Percentiles rank a stretch among this genome's conserved stretches.
Evolutionary conservation across 2,113 vertebrate genomes (phyloP).

Genomic region (Semicossyphus pulcher): DNA sequence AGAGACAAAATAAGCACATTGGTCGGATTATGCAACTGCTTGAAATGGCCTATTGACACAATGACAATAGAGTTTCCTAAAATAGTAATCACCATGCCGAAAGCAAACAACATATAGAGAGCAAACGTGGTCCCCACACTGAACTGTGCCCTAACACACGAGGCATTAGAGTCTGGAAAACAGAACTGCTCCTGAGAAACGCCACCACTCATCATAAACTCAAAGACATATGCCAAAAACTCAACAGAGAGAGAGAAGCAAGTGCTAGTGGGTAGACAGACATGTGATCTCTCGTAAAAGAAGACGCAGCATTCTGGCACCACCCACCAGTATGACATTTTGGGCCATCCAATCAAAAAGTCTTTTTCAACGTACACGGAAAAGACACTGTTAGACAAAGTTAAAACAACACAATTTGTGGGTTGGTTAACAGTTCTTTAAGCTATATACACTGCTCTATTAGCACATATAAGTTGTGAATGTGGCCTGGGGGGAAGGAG

Average conservation of each 20-base stretch:
- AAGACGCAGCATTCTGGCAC: no score
- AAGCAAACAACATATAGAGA: constrained; percentile 40
- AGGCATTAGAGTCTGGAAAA: constrained; percentile 21
- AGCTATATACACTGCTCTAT: no score
- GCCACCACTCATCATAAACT: not conserved
- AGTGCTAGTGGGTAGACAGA: no score
- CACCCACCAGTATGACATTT: no score
- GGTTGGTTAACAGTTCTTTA: no score
- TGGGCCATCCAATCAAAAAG: no score
- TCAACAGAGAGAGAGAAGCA: not conserved
- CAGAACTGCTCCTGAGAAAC: constrained; percentile 12
- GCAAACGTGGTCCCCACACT: not conserved
- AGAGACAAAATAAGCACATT: constrained; percentile 73
- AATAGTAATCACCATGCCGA: constrained; percentile 61
- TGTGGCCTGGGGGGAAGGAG: no score
- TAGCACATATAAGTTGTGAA: no score
- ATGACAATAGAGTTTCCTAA: constrained; percentile 70
- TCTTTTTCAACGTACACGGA: no score
- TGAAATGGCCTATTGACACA: constrained; percentile 70
- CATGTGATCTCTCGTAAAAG: no score
- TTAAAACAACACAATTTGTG: no score
- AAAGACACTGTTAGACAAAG: no score
- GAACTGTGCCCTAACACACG: constrained; percentile 1
- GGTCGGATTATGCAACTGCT: constrained; percentile 73
- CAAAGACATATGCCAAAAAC: not conserved